phyloP scores from a whole-genome alignment of 2,888 invertebrate species.

The Branchipolynoe longqiensis region DNA sequence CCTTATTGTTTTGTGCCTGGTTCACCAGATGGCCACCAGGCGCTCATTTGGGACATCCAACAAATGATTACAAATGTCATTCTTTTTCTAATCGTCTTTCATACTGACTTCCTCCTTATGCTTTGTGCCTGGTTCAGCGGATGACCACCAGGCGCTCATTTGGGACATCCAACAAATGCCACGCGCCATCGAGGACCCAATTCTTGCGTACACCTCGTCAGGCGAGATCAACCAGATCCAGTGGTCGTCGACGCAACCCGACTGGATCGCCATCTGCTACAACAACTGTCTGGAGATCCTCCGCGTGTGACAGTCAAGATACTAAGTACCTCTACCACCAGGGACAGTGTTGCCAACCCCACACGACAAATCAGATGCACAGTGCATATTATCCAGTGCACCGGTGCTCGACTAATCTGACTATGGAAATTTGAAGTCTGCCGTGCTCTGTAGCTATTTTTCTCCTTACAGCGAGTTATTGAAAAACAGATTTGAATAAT shows the following conservation, averaged over 20 bases:
- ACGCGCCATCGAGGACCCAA: constrained; percentile 99
- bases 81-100: not conserved
- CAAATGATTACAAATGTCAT: not conserved
- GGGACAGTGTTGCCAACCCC: constrained; percentile 43
- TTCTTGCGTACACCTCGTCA: constrained; percentile 96
- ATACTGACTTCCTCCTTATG: not conserved
- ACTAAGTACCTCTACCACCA: constrained; percentile 46
- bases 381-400: too few species aligned
- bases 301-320: constrained; percentile 86
- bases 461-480: too few species aligned
- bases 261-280: constrained; percentile 99
- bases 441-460: not conserved
- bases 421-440: not conserved
- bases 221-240: constrained; percentile 99
- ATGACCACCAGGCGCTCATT: constrained; percentile 99
- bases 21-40: not conserved
- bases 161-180: constrained; percentile 99
- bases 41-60: not conserved
- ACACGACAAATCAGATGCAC: too few species aligned
- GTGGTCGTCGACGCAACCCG: constrained; percentile 99
- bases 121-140: too few species aligned
- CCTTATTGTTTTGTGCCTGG: too few species aligned
- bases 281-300: constrained; percentile 98
- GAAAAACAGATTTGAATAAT: too few species aligned
- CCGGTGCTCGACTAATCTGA: too few species aligned